Evolutionary conservation across 2,888 invertebrate genomes (phyloP), one percentile per base, ranked within the genome.

Genomic region (Notodonta dromedarius): DNA sequence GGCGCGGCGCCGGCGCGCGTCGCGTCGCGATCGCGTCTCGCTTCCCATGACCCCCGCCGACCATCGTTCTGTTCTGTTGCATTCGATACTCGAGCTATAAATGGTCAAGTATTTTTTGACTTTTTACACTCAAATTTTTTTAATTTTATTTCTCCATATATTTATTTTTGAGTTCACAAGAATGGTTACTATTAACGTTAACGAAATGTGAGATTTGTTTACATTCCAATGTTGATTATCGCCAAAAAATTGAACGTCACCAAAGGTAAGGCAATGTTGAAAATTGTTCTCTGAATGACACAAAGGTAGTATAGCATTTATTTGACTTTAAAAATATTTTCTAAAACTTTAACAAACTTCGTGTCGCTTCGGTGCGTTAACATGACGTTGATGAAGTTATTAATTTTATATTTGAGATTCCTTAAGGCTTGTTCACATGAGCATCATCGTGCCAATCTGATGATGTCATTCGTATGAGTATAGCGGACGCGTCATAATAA

Each of bases 31-130:
- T 70, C 79, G 82, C 82, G 83, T 70, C 77, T 76, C 80, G 76
- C 71, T 72, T 74, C 75, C 76, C 81, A 82, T 77, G n/a, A 73
- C 75, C 77, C 69, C 71, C 78, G 77, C 78, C 86, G 84, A 84
- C 82, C 88, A 88, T 88, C 82, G 73, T 91, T 91, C 82, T 91
- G 82, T 92, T 91, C 76, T 87, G 88, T 91, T 92, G 88, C 89
- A 85, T 89, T 89, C 80, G 79, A 82, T 76, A 86, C 85, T 89
- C 93, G 94, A 94, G 94, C 94, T 94, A 94, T 88, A 87, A 88
- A 89, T 93, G 94, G 94, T 94, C 94, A 94, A 93, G 92, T 88
- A 92, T 94, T 94, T 89, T 93, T 94, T 93, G 92, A 93, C 94
- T 94, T 94, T 94, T 94, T 94, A 94, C 94, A 92, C 94, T 94